Evolutionary conservation across 2,113 vertebrate species (phyloP).

Genomic region (Sinocyclocheilus grahami): DNA sequence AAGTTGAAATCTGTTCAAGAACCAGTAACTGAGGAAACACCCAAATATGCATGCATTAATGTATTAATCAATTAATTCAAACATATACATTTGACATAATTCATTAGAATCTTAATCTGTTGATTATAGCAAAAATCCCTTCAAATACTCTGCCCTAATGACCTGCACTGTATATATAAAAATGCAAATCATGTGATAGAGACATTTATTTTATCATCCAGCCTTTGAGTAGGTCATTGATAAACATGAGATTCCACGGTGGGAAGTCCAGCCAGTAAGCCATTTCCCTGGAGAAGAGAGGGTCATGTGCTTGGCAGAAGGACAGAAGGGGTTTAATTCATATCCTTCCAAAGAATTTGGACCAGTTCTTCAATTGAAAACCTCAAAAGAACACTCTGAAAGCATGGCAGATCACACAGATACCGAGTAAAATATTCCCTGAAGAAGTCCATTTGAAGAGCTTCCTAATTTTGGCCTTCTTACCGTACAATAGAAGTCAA

Average conservation of each 20-base stretch:
- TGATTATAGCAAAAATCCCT: neutral
- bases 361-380: constrained; percentile 7
- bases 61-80: neutral
- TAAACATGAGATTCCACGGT: constrained; percentile 15
- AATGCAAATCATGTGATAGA: constrained; percentile 5
- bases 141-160: neutral
- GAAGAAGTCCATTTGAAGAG: constrained; percentile 32
- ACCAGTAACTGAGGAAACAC: neutral
- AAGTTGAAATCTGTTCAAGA: neutral
- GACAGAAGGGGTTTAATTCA: constrained; percentile 17
- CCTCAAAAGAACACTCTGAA: neutral
- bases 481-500: neutral
- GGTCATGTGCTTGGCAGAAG: constrained; percentile 31
- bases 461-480: constrained; percentile 14
- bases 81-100: neutral
- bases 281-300: constrained; percentile 3
- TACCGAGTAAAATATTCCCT: constrained; percentile 1
- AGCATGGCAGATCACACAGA: neutral
- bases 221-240: constrained; percentile 30
- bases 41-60: neutral
- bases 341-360: constrained; percentile 21
- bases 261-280: constrained; percentile 19
- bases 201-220: constrained; percentile 11
- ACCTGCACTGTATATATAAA: neutral
- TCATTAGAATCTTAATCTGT: neutral